phyloP scores from a whole-genome alignment of 1,140 invertebrate genomes.

The Glossosoma conforme region DNA sequence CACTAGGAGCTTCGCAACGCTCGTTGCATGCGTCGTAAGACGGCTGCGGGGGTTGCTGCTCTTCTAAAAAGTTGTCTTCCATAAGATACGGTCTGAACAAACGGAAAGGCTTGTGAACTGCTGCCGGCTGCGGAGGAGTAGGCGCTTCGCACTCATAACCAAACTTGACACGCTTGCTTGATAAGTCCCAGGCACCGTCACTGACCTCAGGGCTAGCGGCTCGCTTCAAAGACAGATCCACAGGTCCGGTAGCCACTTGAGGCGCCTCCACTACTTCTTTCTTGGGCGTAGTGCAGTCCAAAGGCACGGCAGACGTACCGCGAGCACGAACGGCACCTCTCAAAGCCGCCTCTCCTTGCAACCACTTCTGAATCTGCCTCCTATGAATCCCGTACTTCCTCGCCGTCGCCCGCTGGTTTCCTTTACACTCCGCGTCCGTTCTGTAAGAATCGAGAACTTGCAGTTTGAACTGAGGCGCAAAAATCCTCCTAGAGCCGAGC shows the following conservation, averaged over 20 bases:
- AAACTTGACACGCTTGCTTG: constrained; percentile 34
- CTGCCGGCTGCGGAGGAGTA: constrained; percentile 39
- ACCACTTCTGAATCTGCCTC: constrained; percentile 83
- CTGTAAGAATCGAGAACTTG: constrained; percentile 81
- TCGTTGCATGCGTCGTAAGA: constrained; percentile 5
- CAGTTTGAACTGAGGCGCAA: constrained; percentile 78
- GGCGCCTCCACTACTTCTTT: too few species aligned
- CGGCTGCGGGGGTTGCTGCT: constrained; percentile 40
- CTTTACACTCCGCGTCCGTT: constrained; percentile 74
- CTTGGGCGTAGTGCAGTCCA: constrained; percentile 42
- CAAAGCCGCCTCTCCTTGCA: constrained; percentile 73
- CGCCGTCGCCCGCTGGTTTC: constrained; percentile 79
- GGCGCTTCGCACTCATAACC: constrained; percentile 32
- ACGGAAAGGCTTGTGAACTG: constrained; percentile 48
- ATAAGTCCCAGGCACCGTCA: constrained; percentile 52
- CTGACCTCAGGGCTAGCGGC: constrained; percentile 47
- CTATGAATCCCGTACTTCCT: constrained; percentile 82
- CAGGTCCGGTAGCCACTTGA: constrained; percentile 36
- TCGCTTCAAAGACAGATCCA: constrained; percentile 45
- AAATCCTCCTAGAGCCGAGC: constrained; percentile 74
- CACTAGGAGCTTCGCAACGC: neutral
- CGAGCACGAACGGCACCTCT: constrained; percentile 58
- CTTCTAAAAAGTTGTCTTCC: constrained; percentile 48
- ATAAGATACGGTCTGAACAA: constrained; percentile 66
- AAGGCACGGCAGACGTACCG: constrained; percentile 38